Base-by-base conservation (phyloP, 2,113 vertebrate species). In the Cavia aperea region DNA sequence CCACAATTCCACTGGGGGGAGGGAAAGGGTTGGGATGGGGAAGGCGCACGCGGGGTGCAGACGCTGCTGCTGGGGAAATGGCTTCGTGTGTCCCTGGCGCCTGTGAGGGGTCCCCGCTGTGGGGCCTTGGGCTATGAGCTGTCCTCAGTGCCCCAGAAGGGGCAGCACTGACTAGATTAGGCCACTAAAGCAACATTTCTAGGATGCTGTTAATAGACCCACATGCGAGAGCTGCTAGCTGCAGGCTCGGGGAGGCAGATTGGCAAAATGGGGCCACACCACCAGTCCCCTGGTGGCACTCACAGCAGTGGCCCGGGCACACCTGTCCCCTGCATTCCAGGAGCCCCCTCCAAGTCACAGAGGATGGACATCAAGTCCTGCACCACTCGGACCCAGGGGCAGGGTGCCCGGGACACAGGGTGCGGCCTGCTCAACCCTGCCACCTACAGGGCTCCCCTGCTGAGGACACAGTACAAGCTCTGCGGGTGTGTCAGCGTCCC, bases 1-100 rank as follows among this genome's bases (percentile, higher is more conserved):
- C 96, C 97, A 97, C 97, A 96, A 97, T 97, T 96, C 96, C 95
- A 95, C 93, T 93, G 89, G 43, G 93, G 86, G 81, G 58, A 24
- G 8, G 77, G 39, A 6, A 8, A 23, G 58, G 58, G 21, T 2
- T 23, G 1, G 60, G 81, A 19, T n/a, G 23, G 86, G 58, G 29
- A 7, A 1, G 83, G 79, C 70, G 39, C 29, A 15, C 29, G 26
- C 75, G 1, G 66, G 60, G 77, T 1, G 6, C 60, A 43, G 86
- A 15, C 6, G 63, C 29, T 79, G 54, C 9, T 24, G 72, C 75
- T 78, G 46, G 68, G 81, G 89, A 94, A 60, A 77, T 13, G 1
- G 7, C 82, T 62, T 82, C 60, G 56, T 9, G 33, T 56, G 81
- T 29, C 26, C 75, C 75, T 19, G 54, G 72, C 88, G 72, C 90